Percentiles rank a stretch among this genome's conserved stretches.
These are phyloP conservation scores for Thalassoma bifasciatum DNA, from an alignment of 2,113 vertebrate species.

Conservation along the genomic window DNA sequence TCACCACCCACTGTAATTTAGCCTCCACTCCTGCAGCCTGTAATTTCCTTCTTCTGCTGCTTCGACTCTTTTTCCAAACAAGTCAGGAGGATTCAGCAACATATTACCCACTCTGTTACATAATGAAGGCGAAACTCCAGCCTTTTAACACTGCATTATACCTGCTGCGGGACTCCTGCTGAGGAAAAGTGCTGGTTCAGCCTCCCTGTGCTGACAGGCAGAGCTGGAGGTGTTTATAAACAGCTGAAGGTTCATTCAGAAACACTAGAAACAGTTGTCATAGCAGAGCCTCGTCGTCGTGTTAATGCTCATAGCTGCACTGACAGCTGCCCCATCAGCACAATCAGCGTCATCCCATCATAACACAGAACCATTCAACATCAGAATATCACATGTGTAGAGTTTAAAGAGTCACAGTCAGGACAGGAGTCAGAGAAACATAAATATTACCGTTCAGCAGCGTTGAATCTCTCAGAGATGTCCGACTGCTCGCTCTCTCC, in stretches of 20 bases:
- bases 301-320: slow-evolving; percentile 4
- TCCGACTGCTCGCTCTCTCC: slow-evolving; percentile 20
- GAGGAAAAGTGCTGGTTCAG: not conserved
- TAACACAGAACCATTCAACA: not conserved
- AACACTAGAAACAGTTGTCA: slow-evolving; percentile 12
- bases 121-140: slow-evolving; percentile 44
- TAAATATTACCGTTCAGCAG: slow-evolving; percentile 49
- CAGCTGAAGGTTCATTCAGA: not conserved
- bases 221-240: not conserved
- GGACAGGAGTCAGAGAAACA: not conserved
- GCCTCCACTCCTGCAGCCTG: slow-evolving; percentile 39
- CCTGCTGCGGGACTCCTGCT: not conserved
- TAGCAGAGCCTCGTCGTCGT: slow-evolving; percentile 16
- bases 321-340: slow-evolving; percentile 53
- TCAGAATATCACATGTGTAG: not conserved
- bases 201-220: not conserved
- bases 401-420: not conserved
- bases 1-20: slow-evolving; percentile 53
- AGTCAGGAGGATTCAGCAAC: slow-evolving; percentile 11
- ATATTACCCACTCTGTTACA: slow-evolving; percentile 50
- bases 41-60: slow-evolving; percentile 48
- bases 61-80: slow-evolving; percentile 8
- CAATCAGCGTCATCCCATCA: slow-evolving; percentile 10
- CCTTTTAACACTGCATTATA: slow-evolving; percentile 1
- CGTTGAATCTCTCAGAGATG: slow-evolving; percentile 13